Evolutionary conservation across 2,113 vertebrate genomes (phyloP), one percentile per base, ranked within the genome.

Genomic region (Cyanocitta stelleri): DNA sequence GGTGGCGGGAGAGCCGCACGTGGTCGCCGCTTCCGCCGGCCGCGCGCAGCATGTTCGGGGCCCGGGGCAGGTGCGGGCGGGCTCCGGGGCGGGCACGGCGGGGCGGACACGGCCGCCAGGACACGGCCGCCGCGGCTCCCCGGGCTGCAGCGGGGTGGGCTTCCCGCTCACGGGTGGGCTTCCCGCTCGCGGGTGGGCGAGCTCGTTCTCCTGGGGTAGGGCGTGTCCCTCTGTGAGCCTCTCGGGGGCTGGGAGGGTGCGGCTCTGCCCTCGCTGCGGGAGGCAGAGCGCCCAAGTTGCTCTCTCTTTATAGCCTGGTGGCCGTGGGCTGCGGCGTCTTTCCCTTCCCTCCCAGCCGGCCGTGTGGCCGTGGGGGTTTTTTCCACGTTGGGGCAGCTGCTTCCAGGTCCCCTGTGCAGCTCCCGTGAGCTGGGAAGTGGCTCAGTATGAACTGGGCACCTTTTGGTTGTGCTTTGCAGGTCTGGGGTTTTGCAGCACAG

Each of bases 321-420:
- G n/a, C 19, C 3, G 7, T 8, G 17, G 14, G 3, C 13, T 59
- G 48, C 13, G 9, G 4, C 6, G 7, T 26, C 13, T 37, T 46
- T 30, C 7, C 13, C 2, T 11, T 37, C 43, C 10, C 29, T 30
- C 0, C 18, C 7, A 4, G 11, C 10, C 2, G 6, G 18, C 22
- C 22, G 5, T 1, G 15, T 1, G 7, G 1, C 32, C 9, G 5
- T 39, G 33, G 2, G 16, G 2, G 0, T 1, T 18, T 63, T 27
- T 61, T 26, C 24, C 11, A 1, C 9, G 10, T 6, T 1, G 3
- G 10, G n/a, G 43, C 37, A 18, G 51, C 21, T 35, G 29, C 8
- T 67, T 37, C 1, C 32, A 7, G 26, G 35, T 35, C 3, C 24
- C 2, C 9, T 41, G 3, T 77, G 46, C 18, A 52, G 19, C 33